Base-by-base conservation (phyloP, 1,140 invertebrate species). In the Zaprionus gabonicus region DNA sequence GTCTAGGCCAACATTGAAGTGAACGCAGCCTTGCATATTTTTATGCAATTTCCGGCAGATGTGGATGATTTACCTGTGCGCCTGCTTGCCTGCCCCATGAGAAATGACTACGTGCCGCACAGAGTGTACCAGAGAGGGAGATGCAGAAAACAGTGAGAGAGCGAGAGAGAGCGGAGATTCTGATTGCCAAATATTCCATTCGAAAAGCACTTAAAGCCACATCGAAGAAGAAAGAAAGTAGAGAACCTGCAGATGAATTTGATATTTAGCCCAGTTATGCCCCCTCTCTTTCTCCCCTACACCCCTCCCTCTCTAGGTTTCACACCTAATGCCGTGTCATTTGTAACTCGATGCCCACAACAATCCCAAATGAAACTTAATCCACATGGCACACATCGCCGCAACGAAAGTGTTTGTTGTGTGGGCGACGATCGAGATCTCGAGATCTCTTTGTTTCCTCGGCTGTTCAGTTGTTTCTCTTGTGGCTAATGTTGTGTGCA, bases 31-130 rank as follows among this genome's bases (percentile, higher is more conserved):
- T 80, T 87, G 83, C 83, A 87, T 84, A 88, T 81, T 87, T 87
- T 90, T 90, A 85, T 90, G 85, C 85, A 90, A 90, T 90, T 90
- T 90, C 85, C 85, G 85, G 85, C 86, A 90, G 85, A 90, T 90
- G 85, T 90, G 79, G 76, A 90, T 90, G 85, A 90, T 90, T 90
- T 88, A 88, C 68, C 71, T 76, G 46, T 46, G 70, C 58, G 55
- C 44, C 59, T 63, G 72, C 64, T 2, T 44, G 51, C 71, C 56
- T 55, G 71, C 64, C 66, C 77, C 78, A 80, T 88, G 84, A 81
- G 79, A 76, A 83, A 74, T 83, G 67, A 65, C 75, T 78, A 86
- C 68, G 80, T 87, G 83, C 80, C 78, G 68, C 67, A 63, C 46
- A 64, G 44, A 59, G 59, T 38, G 28, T n/a, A 44, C 20, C 3